Percentiles rank a stretch among this genome's conserved stretches.
These are phyloP conservation scores for Holotrichia oblita DNA, from an alignment of 1,140 invertebrate genomes.

Conservation along the genomic window DNA sequence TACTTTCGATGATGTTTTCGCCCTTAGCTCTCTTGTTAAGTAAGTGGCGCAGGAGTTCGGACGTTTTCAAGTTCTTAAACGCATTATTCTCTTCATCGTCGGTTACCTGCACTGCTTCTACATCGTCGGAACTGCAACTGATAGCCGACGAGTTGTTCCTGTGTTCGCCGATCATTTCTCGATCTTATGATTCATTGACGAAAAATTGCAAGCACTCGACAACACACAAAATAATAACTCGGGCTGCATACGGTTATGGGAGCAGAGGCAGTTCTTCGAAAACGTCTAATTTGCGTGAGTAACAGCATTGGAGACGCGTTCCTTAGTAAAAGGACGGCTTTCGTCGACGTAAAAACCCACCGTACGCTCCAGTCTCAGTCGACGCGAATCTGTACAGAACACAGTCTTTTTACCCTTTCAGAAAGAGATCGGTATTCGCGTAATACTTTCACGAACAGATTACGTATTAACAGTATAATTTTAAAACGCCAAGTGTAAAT, in stretches of 20 bases:
- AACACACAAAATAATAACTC: background rate
- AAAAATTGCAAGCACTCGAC: constrained; percentile 13
- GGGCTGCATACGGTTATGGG: background rate
- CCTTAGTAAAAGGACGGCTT: background rate
- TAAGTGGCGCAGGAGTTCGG: constrained; percentile 47
- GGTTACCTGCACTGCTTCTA: background rate
- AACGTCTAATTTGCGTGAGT: constrained; percentile 35
- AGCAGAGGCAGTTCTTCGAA: constrained; percentile 23
- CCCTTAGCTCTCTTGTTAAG: constrained; percentile 29
- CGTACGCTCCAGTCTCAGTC: background rate
- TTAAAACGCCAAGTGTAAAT: background rate
- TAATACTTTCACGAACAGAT: background rate
- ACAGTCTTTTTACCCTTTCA: background rate
- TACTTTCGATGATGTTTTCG: background rate
- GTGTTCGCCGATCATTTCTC: constrained; percentile 20
- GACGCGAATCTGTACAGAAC: background rate
- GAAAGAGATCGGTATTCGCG: background rate
- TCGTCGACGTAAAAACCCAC: constrained; percentile 26
- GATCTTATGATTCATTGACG: constrained; percentile 10
- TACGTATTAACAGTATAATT: background rate
- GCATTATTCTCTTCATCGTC: background rate
- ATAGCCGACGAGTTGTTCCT: background rate
- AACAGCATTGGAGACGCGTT: background rate
- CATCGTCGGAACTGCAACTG: constrained; percentile 31
- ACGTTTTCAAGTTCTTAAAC: constrained; percentile 46